Conservation (phyloP, 2,113 vertebrate genomes). For the Sula dactylatra region DNA sequence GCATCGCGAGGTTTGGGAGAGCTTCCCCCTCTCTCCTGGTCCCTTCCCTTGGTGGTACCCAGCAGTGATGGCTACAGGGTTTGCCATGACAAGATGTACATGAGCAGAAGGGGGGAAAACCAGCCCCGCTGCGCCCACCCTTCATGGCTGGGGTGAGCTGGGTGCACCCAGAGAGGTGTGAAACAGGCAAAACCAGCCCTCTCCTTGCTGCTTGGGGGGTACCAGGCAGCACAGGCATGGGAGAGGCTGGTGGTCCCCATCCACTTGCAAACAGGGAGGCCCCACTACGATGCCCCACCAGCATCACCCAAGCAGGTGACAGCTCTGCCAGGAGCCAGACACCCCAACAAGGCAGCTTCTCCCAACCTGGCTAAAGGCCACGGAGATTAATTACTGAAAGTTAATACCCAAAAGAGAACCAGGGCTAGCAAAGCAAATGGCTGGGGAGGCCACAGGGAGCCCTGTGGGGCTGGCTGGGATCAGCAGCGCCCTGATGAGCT, state of each 20-base stretch:
- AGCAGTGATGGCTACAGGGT: fast-evolving
- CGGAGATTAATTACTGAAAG: fast-evolving
- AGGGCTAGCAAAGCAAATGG: fast-evolving
- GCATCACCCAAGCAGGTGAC: fast-evolving
- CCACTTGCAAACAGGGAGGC: background rate
- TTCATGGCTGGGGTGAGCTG: fast-evolving
- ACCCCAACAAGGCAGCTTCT: background rate
- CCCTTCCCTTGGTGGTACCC: background rate
- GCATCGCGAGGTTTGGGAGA: background rate
- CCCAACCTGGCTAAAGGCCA: too few relatives aligned
- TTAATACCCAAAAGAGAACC: fast-evolving
- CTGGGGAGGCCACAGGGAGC: fast-evolving
- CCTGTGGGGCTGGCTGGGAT: background rate
- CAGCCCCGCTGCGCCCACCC: fast-evolving
- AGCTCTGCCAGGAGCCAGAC: background rate
- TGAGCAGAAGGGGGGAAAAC: fast-evolving
- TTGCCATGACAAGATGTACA: fast-evolving
- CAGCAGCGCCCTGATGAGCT: too few relatives aligned
- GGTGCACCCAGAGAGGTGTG: background rate
- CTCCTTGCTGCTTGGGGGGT: too few relatives aligned
- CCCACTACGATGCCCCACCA: fast-evolving
- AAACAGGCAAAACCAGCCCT: background rate
- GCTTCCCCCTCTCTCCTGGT: fast-evolving
- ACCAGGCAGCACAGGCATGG: fast-evolving
- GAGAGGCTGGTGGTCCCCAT: background rate